A percentile compares a stretch with the other conserved stretches of the same genome.
These are phyloP conservation scores for Drosophila rellima DNA, from an alignment of 2,888 invertebrate genomes.

Conservation along the genomic window DNA sequence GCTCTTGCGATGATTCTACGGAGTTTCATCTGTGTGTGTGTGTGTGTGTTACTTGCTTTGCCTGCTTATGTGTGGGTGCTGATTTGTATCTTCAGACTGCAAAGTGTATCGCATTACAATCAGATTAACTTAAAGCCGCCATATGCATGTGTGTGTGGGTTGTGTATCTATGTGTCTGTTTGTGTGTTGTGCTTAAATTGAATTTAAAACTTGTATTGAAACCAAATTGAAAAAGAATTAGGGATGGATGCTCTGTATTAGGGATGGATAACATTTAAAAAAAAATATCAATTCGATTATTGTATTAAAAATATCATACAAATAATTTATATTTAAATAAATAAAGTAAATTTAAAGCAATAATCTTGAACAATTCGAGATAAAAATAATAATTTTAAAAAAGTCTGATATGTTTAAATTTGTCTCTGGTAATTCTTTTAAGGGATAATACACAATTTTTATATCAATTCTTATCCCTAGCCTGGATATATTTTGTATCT, in stretches of 20 bases:
- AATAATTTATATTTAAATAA: too few relatives aligned
- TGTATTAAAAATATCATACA: too few relatives aligned
- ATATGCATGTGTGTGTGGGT: constrained; percentile 2
- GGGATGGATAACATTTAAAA: neutral
- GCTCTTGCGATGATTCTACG: constrained; percentile 28
- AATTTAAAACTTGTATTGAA: constrained; percentile 72
- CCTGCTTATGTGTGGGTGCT: constrained; percentile 64
- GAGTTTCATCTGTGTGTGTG: constrained; percentile 43
- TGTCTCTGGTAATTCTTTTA: too few relatives aligned
- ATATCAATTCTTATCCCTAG: neutral
- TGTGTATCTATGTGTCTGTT: constrained; percentile 16
- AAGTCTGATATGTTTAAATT: too few relatives aligned
- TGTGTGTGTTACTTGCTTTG: constrained; percentile 20
- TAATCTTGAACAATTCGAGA: too few relatives aligned
- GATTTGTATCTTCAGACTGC: constrained; percentile 77
- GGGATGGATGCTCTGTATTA: constrained; percentile 41
- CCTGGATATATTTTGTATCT: constrained; percentile 17
- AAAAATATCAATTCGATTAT: neutral
- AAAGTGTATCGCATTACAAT: constrained; percentile 79
- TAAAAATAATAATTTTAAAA: too few relatives aligned
- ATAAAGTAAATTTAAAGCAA: too few relatives aligned
- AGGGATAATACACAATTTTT: too few relatives aligned
- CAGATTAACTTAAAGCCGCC: constrained; percentile 76
- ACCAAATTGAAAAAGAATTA: constrained; percentile 73
- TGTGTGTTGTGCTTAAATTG: constrained; percentile 57